Percentiles rank a stretch among this genome's conserved stretches.
Evolutionary conservation across 2,113 vertebrate genomes (phyloP).

Genomic region (Callopanchax toddi): DNA sequence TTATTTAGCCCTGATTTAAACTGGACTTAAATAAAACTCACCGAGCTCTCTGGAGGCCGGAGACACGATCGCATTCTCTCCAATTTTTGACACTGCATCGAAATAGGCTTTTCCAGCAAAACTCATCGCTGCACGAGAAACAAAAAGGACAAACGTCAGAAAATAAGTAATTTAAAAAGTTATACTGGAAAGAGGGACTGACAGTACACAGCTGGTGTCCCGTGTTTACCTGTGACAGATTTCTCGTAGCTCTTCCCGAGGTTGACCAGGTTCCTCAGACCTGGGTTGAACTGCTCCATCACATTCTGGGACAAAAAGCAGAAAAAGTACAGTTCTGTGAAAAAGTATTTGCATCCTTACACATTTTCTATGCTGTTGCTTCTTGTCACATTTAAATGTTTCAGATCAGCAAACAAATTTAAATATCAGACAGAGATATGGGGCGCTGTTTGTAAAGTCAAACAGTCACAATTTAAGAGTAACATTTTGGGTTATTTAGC

Average conservation of each 20-base stretch:
- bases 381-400: too few relatives aligned
- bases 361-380: too few relatives aligned
- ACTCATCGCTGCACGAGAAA: slow-evolving; percentile 84
- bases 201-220: too few relatives aligned
- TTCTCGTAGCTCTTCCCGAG: slow-evolving; percentile 97
- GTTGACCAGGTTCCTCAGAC: slow-evolving; percentile 93
- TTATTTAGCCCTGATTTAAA: not conserved
- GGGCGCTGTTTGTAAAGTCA: too few relatives aligned
- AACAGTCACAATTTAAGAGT: too few relatives aligned
- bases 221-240: slow-evolving; percentile 91
- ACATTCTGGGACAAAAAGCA: slow-evolving; percentile 86
- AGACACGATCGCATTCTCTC: slow-evolving; percentile 89
- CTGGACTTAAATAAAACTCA: slow-evolving; percentile 74
- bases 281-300: slow-evolving; percentile 97
- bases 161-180: not conserved
- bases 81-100: slow-evolving; percentile 92
- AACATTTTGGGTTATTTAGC: too few relatives aligned
- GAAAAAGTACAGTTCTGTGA: slow-evolving; percentile 4
- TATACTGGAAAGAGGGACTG: slow-evolving; percentile 1
- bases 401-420: too few relatives aligned
- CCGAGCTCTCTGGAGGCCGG: slow-evolving; percentile 93
- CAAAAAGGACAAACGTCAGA: slow-evolving; percentile 26
- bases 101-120: slow-evolving; percentile 92
- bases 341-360: too few relatives aligned
- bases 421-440: too few relatives aligned